Percentiles rank a stretch among this genome's conserved stretches.
phyloP scores from a whole-genome alignment of 2,888 invertebrate species.

The Stenolophus ochropezus region DNA sequence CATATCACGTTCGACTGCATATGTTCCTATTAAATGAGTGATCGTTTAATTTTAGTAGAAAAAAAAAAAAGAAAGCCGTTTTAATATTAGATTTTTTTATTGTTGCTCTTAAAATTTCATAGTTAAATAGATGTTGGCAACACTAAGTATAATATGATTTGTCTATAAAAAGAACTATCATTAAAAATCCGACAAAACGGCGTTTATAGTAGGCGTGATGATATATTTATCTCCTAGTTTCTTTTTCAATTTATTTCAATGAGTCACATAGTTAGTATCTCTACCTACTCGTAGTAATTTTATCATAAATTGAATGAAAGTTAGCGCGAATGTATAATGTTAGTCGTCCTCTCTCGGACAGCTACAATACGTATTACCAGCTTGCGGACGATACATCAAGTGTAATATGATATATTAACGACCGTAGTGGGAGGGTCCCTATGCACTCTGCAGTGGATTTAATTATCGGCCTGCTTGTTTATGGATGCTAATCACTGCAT shows the following conservation, averaged over 20 bases:
- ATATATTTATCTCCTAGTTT: background rate
- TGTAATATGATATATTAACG: slow-evolving; percentile 38
- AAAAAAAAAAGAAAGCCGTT: too few species aligned
- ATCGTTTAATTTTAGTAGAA: too few species aligned
- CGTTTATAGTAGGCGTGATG: background rate
- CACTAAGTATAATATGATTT: too few species aligned
- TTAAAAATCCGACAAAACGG: too few species aligned
- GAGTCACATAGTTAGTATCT: background rate
- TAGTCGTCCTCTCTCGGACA: background rate
- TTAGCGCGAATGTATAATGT: slow-evolving; percentile 18
- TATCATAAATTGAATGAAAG: slow-evolving; percentile 40
- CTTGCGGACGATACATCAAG: slow-evolving; percentile 10
- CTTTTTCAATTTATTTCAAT: background rate
- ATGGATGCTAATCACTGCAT: background rate
- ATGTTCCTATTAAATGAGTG: too few species aligned
- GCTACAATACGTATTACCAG: slow-evolving; percentile 31
- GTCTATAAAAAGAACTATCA: too few species aligned
- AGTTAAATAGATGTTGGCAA: too few species aligned
- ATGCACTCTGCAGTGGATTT: background rate
- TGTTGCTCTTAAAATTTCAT: too few species aligned
- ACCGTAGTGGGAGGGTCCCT: background rate
- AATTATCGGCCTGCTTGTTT: background rate
- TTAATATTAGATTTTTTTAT: too few species aligned
- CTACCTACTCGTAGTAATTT: slow-evolving; percentile 2
- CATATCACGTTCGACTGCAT: too few species aligned